These are phyloP conservation scores for Creontiades dilutus DNA, from an alignment of 2,888 invertebrate species.

Conservation along the genomic window DNA sequence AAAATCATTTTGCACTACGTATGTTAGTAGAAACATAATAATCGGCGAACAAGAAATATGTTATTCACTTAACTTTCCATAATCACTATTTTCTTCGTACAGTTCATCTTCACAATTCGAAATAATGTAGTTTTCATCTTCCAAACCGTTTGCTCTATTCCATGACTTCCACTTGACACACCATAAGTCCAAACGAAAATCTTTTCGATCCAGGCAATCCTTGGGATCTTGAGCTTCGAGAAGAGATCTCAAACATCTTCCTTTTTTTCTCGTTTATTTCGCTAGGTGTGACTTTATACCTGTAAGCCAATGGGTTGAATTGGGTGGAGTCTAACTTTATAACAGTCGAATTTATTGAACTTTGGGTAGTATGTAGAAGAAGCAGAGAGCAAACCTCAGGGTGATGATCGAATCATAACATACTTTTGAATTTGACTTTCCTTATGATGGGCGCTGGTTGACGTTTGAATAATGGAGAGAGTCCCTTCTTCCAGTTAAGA, in stretches of 20 bases:
- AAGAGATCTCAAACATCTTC: conserved; percentile 4
- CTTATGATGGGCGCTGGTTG: no score
- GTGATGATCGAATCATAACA: no score
- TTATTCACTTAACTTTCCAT: background rate
- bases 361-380: conserved; percentile 3
- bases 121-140: background rate
- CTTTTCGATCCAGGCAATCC: background rate
- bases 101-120: conserved; percentile 11
- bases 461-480: no score
- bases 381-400: background rate
- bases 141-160: background rate
- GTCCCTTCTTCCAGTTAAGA: background rate
- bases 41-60: background rate
- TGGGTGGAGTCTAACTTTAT: background rate
- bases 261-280: conserved; percentile 7
- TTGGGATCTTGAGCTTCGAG: background rate
- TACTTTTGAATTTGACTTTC: no score
- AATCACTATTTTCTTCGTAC: background rate
- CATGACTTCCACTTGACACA: background rate
- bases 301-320: background rate
- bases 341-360: background rate
- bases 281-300: background rate
- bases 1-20: background rate
- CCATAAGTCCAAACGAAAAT: background rate
- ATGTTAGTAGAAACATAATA: conserved; percentile 1